Evolutionary conservation across 2,113 vertebrate species (phyloP), one percentile per base, ranked within the genome.

Genomic region (Cynopterus brachyotis): DNA sequence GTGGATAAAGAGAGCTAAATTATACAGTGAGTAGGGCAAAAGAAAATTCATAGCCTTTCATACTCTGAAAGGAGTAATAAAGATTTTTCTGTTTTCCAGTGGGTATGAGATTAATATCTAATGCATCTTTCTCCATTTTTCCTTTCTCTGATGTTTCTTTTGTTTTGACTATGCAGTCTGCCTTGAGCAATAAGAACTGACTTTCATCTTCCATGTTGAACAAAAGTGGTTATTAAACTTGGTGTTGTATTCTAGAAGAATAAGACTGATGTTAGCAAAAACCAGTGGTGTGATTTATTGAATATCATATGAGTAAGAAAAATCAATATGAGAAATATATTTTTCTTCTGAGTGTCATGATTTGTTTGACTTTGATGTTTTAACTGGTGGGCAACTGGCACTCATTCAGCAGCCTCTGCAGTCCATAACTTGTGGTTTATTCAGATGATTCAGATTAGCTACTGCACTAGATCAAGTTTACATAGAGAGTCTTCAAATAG

Each of bases 181-280:
- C 98, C 97, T 97, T 94, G 76, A 98, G 98, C 98, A 97, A 90
- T 88, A 80, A 66, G 89, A 91, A 79, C 60, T 67, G 82, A 90
- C 98, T 98, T 99, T 98, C 98, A 98, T 98, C 98, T 98, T 83
- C 96, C 88, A 42, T 69, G 62, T 93, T 1, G 91, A 98, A 98
- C 98, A 98, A 97, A 98, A 96, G 95, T 66, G 59, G 89, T 96
- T 98, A 94, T 98, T 98, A 91, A 98, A 96, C 96, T 95, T 24
- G 76, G 70, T 98, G 55, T 64, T 85, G 92, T 88, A 67, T 96
- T 81, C 84, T 94, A 30, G 84, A 81, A 62, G 92, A 59, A 59
- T 64, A 32, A 97, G 92, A 57, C 95, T 69, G 94, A 82, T 28
- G 76, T 37, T 82, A 92, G 94, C 69, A 70, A 93, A 97, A 89